Evolutionary conservation across 2,113 vertebrate genomes (phyloP).

Genomic region (Mobula hypostoma): DNA sequence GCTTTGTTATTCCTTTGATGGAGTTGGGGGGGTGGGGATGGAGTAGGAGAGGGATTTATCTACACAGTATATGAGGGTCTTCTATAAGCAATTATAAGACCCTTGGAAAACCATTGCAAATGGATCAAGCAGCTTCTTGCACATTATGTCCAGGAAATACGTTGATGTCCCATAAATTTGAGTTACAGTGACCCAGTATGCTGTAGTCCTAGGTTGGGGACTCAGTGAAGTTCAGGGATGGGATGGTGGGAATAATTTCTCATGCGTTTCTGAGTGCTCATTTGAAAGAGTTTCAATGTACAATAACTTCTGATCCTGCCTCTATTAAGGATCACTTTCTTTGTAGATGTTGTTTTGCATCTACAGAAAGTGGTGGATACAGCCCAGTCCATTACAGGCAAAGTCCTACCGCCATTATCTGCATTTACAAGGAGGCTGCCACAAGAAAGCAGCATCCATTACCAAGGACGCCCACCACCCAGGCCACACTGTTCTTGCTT

Average conservation of each 20-base stretch:
- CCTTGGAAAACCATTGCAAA: neutral
- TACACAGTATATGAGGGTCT: neutral
- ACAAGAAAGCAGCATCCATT: no score
- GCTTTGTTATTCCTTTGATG: neutral
- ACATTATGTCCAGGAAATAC: neutral
- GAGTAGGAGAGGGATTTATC: no score
- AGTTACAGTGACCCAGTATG: neutral
- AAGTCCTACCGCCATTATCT: no score
- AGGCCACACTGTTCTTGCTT: no score
- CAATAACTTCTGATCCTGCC: neutral
- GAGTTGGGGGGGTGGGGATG: no score
- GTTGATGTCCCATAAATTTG: neutral
- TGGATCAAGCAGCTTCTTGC: neutral
- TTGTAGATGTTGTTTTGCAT: neutral
- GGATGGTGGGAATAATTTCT: neutral
- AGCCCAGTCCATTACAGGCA: no score
- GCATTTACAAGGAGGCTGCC: no score
- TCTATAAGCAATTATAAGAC: neutral
- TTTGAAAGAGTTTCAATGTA: neutral
- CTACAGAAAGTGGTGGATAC: no score
- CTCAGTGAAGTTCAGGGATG: no score
- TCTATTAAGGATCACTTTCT: neutral
- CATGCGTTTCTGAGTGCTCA: neutral
- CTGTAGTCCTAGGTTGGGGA: neutral
- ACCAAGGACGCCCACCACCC: no score